Conservation (phyloP, 2,888 invertebrate species). For the Oxycera nigricornis region DNA sequence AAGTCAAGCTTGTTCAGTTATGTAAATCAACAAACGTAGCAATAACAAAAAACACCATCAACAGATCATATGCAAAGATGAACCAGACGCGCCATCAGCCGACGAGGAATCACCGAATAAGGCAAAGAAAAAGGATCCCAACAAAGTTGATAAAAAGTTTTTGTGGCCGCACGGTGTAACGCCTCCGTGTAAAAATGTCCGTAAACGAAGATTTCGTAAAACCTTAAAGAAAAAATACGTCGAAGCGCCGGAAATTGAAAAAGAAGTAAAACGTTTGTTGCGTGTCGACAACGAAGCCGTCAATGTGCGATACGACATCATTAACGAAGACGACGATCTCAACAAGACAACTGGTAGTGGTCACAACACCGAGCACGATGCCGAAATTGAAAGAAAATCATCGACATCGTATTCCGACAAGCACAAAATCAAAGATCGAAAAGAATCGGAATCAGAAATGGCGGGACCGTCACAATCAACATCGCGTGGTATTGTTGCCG, state of each 20-base stretch:
- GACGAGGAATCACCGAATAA: conserved; percentile 82
- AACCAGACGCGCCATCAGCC: conserved; percentile 76
- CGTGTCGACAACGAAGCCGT: conserved; percentile 93
- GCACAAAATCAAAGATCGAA: conserved; percentile 47
- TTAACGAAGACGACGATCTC: conserved; percentile 83
- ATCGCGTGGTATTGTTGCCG: conserved; percentile 65
- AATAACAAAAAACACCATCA: too few species aligned
- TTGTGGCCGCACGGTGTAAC: conserved; percentile 95
- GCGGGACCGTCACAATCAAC: conserved; percentile 51
- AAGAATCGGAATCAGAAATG: conserved; percentile 50
- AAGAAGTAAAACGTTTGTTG: conserved; percentile 92
- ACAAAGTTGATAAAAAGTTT: conserved; percentile 86
- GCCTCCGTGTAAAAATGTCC: conserved; percentile 93
- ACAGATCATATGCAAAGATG: conserved; percentile 85
- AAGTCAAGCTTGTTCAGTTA: too few species aligned
- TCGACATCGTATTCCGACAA: conserved; percentile 61
- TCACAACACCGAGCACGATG: conserved; percentile 39
- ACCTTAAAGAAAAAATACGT: conserved; percentile 96
- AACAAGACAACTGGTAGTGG: conserved; percentile 45
- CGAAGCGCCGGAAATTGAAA: conserved; percentile 97
- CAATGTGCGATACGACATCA: conserved; percentile 85
- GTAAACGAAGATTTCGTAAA: conserved; percentile 90
- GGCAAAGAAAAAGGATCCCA: conserved; percentile 83
- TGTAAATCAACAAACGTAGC: too few species aligned
- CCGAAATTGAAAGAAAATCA: conserved; percentile 53